Conservation (phyloP, 2,888 invertebrate genomes). For the Sisyra nigra region DNA sequence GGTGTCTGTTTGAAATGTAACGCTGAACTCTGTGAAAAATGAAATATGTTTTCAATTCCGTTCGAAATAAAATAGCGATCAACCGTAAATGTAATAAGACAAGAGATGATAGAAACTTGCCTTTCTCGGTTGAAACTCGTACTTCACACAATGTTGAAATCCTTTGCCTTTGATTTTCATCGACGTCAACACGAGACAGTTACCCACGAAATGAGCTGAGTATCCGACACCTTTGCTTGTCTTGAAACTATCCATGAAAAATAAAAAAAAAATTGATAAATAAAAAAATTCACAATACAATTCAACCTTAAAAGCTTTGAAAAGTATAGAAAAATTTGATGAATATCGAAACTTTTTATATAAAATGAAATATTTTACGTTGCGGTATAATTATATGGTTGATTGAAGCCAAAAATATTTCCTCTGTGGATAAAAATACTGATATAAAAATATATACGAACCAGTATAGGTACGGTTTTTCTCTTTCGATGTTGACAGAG, state of each 20-base stretch:
- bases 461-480: constrained; percentile 98
- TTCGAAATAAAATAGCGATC: too few relatives aligned
- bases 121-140: constrained; percentile 96
- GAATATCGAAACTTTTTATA: background rate
- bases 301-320: background rate
- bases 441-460: constrained; percentile 22
- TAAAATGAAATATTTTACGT: background rate
- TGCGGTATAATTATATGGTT: too few relatives aligned
- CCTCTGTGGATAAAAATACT: too few relatives aligned
- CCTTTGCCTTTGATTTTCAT: constrained; percentile 99
- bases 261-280: constrained; percentile 11
- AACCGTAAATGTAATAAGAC: too few relatives aligned
- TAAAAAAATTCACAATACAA: background rate
- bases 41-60: too few relatives aligned
- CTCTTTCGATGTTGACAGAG: constrained; percentile 95
- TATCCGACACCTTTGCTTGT: constrained; percentile 98
- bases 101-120: constrained; percentile 26
- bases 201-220: constrained; percentile 98
- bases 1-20: too few relatives aligned
- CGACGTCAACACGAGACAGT: constrained; percentile 93
- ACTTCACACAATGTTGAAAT: constrained; percentile 98
- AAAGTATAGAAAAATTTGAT: constrained; percentile 1
- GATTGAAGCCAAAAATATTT: too few relatives aligned
- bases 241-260: constrained; percentile 62
- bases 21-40: too few relatives aligned